These are phyloP conservation scores for Helicolenus hilgendorfi DNA, from an alignment of 2,797 vertebrate genomes.

Conservation along the genomic window DNA sequence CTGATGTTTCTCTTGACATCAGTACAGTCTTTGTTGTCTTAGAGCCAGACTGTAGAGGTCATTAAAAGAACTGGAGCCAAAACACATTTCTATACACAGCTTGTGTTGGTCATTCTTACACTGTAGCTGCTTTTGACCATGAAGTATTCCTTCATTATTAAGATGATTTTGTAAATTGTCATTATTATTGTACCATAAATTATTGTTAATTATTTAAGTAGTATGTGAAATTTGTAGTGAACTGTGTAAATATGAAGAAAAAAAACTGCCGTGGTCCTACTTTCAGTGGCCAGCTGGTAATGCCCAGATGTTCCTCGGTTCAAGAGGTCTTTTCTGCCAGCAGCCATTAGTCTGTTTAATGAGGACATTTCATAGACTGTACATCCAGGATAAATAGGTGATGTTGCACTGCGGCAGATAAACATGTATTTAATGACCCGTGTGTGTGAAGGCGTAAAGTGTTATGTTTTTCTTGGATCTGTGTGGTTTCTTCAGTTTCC, in stretches of 20 bases:
- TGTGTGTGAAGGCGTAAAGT: conserved; percentile 4
- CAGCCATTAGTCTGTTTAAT: conserved; percentile 72
- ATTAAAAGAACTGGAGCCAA: background rate
- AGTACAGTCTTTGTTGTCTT: background rate
- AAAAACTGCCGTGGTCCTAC: conserved; percentile 5
- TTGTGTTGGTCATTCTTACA: background rate
- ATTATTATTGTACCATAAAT: background rate
- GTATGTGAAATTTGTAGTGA: conserved; percentile 20
- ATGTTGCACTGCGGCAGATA: conserved; percentile 43
- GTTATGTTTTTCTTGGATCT: conserved; percentile 12
- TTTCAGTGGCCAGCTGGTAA: conserved; percentile 63
- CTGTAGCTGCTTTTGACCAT: background rate
- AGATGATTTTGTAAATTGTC: background rate
- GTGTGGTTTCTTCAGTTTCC: conserved; percentile 7
- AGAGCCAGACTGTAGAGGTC: background rate
- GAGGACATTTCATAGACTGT: conserved; percentile 65
- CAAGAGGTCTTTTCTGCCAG: conserved; percentile 64
- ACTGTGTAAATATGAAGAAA: conserved; percentile 24
- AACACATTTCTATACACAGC: background rate
- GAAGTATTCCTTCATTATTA: background rate
- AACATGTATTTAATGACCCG: conserved; percentile 36
- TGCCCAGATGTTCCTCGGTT: conserved; percentile 78
- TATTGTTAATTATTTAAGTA: background rate
- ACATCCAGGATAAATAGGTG: conserved; percentile 63
- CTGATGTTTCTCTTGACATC: background rate